Base-by-base conservation (phyloP, 2,797 vertebrate genomes). In the Vultur gryphus region DNA sequence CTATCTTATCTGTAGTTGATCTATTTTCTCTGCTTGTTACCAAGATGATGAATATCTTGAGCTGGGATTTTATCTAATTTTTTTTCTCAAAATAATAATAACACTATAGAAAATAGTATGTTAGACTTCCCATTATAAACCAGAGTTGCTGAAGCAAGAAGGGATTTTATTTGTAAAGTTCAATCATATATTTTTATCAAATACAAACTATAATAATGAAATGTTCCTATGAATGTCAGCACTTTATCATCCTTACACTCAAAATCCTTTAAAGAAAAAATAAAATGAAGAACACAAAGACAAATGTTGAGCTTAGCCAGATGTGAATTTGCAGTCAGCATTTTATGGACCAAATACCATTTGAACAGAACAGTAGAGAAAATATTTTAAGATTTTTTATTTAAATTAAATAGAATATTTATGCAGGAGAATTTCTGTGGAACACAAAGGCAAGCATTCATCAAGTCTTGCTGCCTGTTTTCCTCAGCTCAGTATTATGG, bases 391-490 rank as follows among this genome's bases (percentile, higher is more conserved):
- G 87, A 84, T 93, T 96, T 97, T 97, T 87, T 96, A 97, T 97
- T 97, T 97, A 96, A 96, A 88, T 16, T 59, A 95, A 97, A 97
- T 96, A 94, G 98, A 98, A 97, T 97, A 98, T 97, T 97, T 97
- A 96, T 84, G 64, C 83, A 72, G 91, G 66, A 35, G 28, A 80
- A 91, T 76, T 98, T 97, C 61, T 91, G 64, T 82, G 86, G 78
- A 95, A 79, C 67, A 95, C 33, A 97, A 87, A 86, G 54, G 65
- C 62, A 87, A 91, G 90, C 89, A 94, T 97, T 97, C 96, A 91
- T 65, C 94, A 89, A 92, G 48, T 66, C 46, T 90, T 91, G 54
- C 33, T 95, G 81, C 61, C 73, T 94, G 51, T 97, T 96, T 96
- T 95, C 71, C 91, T 85, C 87, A 95, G 73, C 76, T 97, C 44